phyloP scores from a whole-genome alignment of 2,113 vertebrate species.

The Ammodytes marinus region DNA sequence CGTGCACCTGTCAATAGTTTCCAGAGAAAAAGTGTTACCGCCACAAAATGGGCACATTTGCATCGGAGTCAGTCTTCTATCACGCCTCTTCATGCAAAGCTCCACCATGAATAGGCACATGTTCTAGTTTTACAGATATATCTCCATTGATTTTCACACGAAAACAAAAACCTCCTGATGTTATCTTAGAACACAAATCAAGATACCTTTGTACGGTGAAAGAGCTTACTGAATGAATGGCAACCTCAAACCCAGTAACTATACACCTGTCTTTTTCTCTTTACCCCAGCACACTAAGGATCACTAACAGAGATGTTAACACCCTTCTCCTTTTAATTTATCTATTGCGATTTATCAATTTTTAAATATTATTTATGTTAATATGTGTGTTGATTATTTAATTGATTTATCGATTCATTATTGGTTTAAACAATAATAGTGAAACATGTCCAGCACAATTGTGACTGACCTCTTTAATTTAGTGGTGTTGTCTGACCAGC shows the following conservation, averaged over 20 bases:
- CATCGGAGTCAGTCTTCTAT: neutral
- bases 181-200: conserved; percentile 16
- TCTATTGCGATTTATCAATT: neutral
- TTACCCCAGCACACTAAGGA: neutral
- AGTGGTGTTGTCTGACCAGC: neutral
- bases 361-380: neutral
- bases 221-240: neutral
- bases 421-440: neutral
- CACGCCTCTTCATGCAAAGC: neutral
- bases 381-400: neutral
- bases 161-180: neutral
- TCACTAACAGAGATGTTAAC: neutral
- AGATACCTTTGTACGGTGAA: neutral
- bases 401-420: neutral
- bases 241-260: neutral
- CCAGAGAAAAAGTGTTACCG: conserved; percentile 29
- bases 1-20: conserved; percentile 33
- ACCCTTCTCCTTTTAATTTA: neutral
- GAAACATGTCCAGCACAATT: neutral
- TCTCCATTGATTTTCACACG: neutral
- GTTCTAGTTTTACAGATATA: neutral
- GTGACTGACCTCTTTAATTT: neutral
- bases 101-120: neutral
- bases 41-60: neutral
- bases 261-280: neutral